Evolutionary conservation across 2,797 vertebrate species (phyloP).

Genomic region (Falco cherrug): DNA sequence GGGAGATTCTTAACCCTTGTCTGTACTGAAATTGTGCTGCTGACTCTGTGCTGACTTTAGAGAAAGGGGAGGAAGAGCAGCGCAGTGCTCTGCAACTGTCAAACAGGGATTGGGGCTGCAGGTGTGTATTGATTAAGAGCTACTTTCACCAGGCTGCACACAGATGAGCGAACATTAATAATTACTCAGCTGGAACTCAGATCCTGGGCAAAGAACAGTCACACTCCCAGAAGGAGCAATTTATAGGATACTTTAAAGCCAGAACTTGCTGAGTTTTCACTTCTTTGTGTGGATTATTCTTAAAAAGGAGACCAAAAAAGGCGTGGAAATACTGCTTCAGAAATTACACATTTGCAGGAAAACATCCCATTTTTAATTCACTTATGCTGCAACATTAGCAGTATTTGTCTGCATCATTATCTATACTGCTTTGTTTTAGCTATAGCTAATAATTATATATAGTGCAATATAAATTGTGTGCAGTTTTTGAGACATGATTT

Average conservation of each 20-base stretch:
- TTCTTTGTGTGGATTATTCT: conserved; percentile 24
- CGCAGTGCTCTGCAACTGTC: background rate
- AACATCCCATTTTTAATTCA: background rate
- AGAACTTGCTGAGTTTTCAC: conserved; percentile 7
- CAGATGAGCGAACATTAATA: conserved; percentile 8
- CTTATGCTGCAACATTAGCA: background rate
- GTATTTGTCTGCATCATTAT: conserved; percentile 7
- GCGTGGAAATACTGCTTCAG: background rate
- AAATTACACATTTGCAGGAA: conserved; percentile 7
- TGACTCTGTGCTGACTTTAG: background rate
- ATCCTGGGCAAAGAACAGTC: conserved; percentile 19
- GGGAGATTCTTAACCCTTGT: background rate
- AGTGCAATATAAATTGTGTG: background rate
- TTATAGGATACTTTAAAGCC: background rate
- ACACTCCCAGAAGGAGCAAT: background rate
- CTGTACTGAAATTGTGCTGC: background rate
- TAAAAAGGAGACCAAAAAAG: background rate
- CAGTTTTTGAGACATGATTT: conserved; percentile 3
- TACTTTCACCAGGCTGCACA: background rate
- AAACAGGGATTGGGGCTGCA: background rate
- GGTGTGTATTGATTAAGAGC: background rate
- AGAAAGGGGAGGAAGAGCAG: background rate
- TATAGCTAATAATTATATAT: conserved; percentile 7
- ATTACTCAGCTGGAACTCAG: conserved; percentile 15
- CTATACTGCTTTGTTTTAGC: background rate